These are phyloP conservation scores for Caenorhabditis zanzibari DNA, from an alignment of 2,888 invertebrate genomes.

Conservation along the genomic window DNA sequence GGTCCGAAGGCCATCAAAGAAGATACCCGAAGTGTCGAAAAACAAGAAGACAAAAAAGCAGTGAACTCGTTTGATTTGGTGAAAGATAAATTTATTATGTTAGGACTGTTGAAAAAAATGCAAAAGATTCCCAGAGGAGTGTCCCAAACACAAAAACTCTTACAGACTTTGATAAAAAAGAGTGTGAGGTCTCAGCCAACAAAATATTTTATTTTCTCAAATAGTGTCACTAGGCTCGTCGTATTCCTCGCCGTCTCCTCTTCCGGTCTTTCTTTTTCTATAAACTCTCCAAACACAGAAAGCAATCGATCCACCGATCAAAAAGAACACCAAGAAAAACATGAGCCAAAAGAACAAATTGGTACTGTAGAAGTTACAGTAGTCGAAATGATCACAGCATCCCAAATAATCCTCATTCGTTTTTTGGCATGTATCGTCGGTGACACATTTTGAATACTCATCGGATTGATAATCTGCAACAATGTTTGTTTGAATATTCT, in stretches of 20 bases:
- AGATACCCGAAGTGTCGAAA: neutral
- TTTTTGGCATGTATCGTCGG: neutral
- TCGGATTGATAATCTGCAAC: slow-evolving; percentile 13
- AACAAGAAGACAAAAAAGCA: neutral
- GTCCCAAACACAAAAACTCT: too few species aligned
- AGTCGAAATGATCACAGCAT: neutral
- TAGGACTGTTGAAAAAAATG: too few species aligned
- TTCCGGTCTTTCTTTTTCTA: neutral
- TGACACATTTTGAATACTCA: neutral
- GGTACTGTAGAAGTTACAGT: slow-evolving; percentile 21
- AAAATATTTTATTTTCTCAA: too few species aligned
- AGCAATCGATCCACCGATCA: neutral
- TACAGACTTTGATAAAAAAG: too few species aligned
- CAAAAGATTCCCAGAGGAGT: slow-evolving; percentile 43
- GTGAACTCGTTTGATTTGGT: too few species aligned
- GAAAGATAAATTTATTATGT: too few species aligned
- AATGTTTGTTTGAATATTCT: too few species aligned
- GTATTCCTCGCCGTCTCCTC: neutral
- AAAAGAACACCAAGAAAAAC: neutral
- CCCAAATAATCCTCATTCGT: neutral
- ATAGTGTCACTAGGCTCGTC: slow-evolving; percentile 5
- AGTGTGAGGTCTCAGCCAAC: too few species aligned
- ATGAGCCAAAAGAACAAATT: slow-evolving; percentile 16
- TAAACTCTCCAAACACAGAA: neutral
- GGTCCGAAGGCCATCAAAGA: too few species aligned